Evolutionary conservation across 1,140 invertebrate genomes (phyloP).

Genomic region (Cotesia chilonis): DNA sequence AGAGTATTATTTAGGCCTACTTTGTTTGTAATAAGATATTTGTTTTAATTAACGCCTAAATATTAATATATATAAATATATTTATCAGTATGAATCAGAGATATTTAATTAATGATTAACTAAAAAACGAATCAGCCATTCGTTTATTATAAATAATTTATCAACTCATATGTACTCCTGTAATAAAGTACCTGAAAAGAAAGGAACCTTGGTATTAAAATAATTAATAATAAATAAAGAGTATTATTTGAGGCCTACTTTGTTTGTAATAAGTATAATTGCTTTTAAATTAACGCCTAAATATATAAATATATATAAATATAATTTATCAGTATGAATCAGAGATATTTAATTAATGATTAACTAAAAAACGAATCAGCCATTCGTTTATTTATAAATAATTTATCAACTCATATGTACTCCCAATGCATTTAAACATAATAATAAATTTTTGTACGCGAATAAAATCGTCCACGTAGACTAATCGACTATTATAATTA

Average conservation of each 20-base stretch:
- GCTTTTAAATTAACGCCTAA: neutral
- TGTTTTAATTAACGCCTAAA: neutral
- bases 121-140: conserved; percentile 9
- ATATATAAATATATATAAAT: neutral
- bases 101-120: conserved; percentile 1
- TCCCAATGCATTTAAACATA: conserved; percentile 14
- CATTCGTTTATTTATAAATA: conserved; percentile 10
- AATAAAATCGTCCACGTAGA: conserved; percentile 26
- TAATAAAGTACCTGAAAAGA: conserved; percentile 29
- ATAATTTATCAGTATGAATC: neutral
- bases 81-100: neutral
- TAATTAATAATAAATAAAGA: conserved; percentile 8
- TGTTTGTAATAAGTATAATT: neutral
- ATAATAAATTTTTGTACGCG: conserved; percentile 33
- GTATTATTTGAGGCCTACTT: conserved; percentile 25
- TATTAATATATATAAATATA: neutral
- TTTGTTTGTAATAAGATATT: neutral
- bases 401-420: conserved; percentile 35
- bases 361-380: conserved; percentile 9
- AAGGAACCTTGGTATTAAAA: neutral
- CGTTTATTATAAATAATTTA: conserved; percentile 21
- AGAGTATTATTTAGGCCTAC: conserved; percentile 24
- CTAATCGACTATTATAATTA: conserved; percentile 2
- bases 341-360: neutral
- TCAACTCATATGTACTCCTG: conserved; percentile 36